Base-by-base conservation (phyloP, 1,140 invertebrate genomes). In the Delia radicum region DNA sequence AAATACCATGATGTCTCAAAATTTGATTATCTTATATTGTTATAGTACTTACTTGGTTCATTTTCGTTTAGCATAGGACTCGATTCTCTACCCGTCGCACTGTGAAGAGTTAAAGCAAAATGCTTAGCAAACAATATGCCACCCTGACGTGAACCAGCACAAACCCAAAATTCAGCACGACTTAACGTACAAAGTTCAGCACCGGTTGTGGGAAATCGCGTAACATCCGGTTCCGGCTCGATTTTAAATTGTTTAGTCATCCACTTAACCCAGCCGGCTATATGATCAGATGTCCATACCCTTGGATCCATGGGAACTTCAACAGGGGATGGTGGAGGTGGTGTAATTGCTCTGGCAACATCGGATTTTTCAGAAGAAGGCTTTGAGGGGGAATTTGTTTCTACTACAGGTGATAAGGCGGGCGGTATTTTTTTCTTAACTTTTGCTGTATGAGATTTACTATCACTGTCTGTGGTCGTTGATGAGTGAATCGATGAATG, bases 221-320 rank as follows among this genome's bases (percentile, higher is more conserved):
- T 74, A 1, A 84, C 74, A 74, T 89, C 88, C 2, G 91, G 88
- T 21, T 87, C 78, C 4, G 88, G 87, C 31, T 87, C 86, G 65
- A 93, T 87, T 4, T 88, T 87, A 78, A 92, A 93, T 77, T 90
- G 89, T 26, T 87, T 87, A 7, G 87, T 87, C 72, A 90, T 89
- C 92, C 92, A 93, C 21, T 86, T 86, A 26, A 93, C 81, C 92
- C 92, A 93, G 24, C 89, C 88, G 55, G 82, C 82, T 46, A 93
- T 90, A 80, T 93, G 90, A 27, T 82, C 85, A 2, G 85, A 79
- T 42, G 86, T 89, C 92, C 92, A 93, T 79, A 89, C 88, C 28
- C 88, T 87, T 26, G 92, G 91, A 89, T 93, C 92, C 89, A 85
- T 78, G 2, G 83, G 83, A 72, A 84, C 81, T 48, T 79, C 62